Conservation (phyloP, 2,113 vertebrate genomes). For the Marmota monax region DNA sequence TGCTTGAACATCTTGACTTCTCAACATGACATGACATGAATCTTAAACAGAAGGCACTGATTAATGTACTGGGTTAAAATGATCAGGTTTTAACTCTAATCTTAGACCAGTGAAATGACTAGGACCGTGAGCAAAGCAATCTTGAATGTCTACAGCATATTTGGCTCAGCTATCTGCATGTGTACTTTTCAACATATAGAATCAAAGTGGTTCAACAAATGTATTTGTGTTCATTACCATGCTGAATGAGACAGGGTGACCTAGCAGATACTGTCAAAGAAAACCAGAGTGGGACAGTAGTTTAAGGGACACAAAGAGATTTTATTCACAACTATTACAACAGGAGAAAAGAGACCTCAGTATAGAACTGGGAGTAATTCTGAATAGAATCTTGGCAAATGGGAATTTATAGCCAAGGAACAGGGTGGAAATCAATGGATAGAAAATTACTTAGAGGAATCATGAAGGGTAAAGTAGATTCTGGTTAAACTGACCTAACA, state of each 20-base stretch:
- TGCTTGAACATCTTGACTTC: slow-evolving; percentile 40
- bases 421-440: background rate
- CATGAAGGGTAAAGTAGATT: background rate
- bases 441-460: background rate
- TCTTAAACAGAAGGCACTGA: slow-evolving; percentile 62
- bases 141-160: background rate
- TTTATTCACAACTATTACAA: background rate
- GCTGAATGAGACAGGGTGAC: no score
- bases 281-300: background rate
- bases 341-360: background rate
- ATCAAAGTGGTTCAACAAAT: background rate
- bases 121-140: background rate
- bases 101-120: background rate
- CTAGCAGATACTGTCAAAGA: background rate
- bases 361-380: background rate
- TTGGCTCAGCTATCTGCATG: background rate
- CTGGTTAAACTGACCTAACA: background rate
- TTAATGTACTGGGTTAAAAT: slow-evolving; percentile 9
- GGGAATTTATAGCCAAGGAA: background rate
- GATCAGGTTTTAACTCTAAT: background rate
- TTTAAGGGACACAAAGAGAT: background rate
- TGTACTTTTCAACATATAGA: background rate
- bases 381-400: background rate
- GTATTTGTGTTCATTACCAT: background rate
- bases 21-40: slow-evolving; percentile 30